Conservation (phyloP, 1,140 invertebrate species). For the Cherax destructor region DNA sequence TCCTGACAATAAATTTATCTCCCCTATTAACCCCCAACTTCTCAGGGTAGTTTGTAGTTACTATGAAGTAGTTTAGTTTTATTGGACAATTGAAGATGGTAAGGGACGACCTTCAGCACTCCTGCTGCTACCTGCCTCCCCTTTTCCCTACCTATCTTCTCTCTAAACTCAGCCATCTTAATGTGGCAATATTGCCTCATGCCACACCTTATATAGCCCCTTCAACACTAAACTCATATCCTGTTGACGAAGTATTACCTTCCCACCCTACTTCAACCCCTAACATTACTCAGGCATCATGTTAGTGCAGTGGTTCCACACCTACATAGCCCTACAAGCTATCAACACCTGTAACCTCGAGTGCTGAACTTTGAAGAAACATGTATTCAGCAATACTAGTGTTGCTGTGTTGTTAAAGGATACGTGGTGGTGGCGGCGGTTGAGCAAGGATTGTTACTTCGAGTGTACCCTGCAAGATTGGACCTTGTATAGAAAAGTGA, state of each 20-base stretch:
- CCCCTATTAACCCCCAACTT: not conserved
- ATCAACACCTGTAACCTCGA: not conserved
- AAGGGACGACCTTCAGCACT: constrained; percentile 47
- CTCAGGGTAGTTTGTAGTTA: not conserved
- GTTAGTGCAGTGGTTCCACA: too few species aligned
- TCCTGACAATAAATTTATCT: constrained; percentile 11
- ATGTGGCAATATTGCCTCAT: not conserved
- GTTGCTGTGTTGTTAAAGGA: not conserved
- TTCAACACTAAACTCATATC: too few species aligned
- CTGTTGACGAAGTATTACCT: too few species aligned
- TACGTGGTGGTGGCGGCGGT: not conserved
- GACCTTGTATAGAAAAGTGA: constrained; percentile 12
- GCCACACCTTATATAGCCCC: not conserved
- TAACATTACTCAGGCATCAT: too few species aligned
- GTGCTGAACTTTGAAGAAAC: not conserved
- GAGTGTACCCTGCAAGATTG: not conserved
- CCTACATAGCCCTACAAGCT: not conserved
- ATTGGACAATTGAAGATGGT: not conserved
- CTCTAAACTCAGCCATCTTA: not conserved
- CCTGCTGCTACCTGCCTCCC: not conserved
- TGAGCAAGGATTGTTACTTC: not conserved
- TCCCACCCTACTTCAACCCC: too few species aligned
- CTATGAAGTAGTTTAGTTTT: not conserved
- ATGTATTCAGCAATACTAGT: not conserved
- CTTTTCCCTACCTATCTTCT: not conserved